Base-by-base conservation (phyloP, 35 echinoderm and acorn worm species). In the Apostichopus japonicus region DNA sequence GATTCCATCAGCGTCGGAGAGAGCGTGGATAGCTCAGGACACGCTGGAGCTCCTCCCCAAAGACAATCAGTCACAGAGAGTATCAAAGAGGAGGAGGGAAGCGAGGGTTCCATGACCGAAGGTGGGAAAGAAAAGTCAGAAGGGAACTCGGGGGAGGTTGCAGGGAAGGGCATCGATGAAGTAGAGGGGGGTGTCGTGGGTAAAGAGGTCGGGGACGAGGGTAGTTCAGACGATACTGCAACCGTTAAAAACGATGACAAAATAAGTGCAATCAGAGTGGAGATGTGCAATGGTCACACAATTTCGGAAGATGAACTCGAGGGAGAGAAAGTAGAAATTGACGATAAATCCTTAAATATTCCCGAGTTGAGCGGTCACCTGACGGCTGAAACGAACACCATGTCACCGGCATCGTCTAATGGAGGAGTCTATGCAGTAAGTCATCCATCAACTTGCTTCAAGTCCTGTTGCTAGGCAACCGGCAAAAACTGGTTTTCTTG, bases 381-480 rank as follows among this genome's bases (percentile, higher is more conserved):
- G 33, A 77, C 94, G 65, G 96, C 96, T 19, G 96, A 98, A 24
- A 83, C 79, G 13, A 77, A 90, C 16, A 91, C 94, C 6, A 92
- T 92, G 33, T 99, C 97, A 19, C 97, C 97, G 1, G 97, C 95
- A 21, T 99, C 97, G 14, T 99, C 97, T 8, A 96, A 95, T 78
- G 97, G 97, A 17, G 97, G 97, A 65, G 94, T 98, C 24, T 98
- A 99, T 87, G 87, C 95, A 1, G 97, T 99, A 80, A 96, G 97
- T 90, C 33, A 44, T 44, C 33, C 33, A 44, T 44, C 33, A 44
- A 44, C 33, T 44, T 44, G 33, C 33, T 44, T 44, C 33, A 44
- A 44, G 33, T 44, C 33, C 33, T 44, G 33, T 44, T 44, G 33
- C 33, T 44, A 44, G 33, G 33, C 33, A 44, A 44, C 33, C 33